Conservation (phyloP, 2,797 vertebrate genomes). For the Lateolabrax maculatus region DNA sequence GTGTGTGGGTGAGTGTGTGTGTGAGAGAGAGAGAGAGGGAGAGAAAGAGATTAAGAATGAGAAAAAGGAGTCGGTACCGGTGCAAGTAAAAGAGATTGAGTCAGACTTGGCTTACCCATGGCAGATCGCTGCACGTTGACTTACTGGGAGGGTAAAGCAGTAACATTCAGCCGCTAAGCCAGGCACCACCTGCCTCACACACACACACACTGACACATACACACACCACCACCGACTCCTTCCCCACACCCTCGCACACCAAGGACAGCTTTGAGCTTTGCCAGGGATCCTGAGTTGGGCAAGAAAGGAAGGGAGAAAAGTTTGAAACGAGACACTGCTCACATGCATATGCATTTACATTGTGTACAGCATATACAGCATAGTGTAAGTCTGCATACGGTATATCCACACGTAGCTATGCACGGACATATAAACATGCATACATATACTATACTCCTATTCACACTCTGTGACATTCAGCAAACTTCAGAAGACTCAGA, state of each 20-base stretch:
- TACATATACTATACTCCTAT: background rate
- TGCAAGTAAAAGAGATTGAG: conserved; percentile 61
- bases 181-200: conserved; percentile 35
- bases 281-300: conserved; percentile 26
- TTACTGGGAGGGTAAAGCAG: conserved; percentile 60
- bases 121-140: conserved; percentile 58
- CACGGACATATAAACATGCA: background rate
- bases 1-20: conserved; percentile 13
- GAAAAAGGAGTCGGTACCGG: conserved; percentile 47
- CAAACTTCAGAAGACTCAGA: no score
- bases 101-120: conserved; percentile 68
- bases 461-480: no score
- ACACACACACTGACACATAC: conserved; percentile 2
- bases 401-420: fast-evolving
- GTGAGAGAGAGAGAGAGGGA: background rate
- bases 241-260: conserved; percentile 13
- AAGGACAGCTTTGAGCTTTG: conserved; percentile 49
- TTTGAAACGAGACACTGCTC: conserved; percentile 28
- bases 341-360: conserved; percentile 25
- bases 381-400: background rate
- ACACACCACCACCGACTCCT: background rate
- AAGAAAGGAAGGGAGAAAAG: conserved; percentile 24
- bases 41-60: conserved; percentile 50
- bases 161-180: conserved; percentile 54
- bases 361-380: conserved; percentile 1